Evolutionary conservation across 2,888 invertebrate genomes (phyloP), one percentile per base, ranked within the genome.

Genomic region (Halictus quadricinctus): DNA sequence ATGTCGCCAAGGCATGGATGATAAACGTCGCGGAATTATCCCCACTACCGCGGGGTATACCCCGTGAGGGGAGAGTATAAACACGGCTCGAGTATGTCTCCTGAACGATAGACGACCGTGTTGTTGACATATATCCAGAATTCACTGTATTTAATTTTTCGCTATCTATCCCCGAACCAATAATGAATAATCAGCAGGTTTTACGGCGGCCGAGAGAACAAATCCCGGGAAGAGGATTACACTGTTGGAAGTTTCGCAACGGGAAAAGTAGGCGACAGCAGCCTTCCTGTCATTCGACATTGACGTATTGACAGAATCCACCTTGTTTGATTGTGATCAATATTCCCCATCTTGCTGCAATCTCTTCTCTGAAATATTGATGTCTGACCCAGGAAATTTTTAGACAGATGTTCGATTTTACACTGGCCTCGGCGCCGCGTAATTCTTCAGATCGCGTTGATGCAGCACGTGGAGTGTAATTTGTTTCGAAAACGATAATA

Each of bases 281-380:
- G 25, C 13, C 50, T 36, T 50, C 21, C 41, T 36, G 76, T 76
- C 58, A 50, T 41, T 66, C 15, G 41, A 66, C 18, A 36, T 25
- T 74, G 75, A 64, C 48, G 36, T 79, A 79, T 82, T 66, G 82
- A 79, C 79, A 66, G 82, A 41, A 58, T 36, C 25, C 21, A 21
- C 25, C 18, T 25, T 54, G 60, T 64, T 43, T 58, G 21, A 43
- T 43, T 21, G n/a, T 73, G 64, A 72, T 76, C 82, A 29, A 79
- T 82, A 84, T 76, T 72, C 41, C 29, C 46, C 43, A 75, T 60
- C 25, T 66, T 25, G 21, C 5, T 8, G 66, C 36, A 18, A 66
- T 66, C 66, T 18, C 18, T 36, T 15, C 66, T 29, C 25, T 66
- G 66, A 66, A 66, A 66, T 36, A 66, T 66, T 36, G 36, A 66